phyloP scores from a whole-genome alignment of 2,797 vertebrate genomes.

The Euphonia xanthogaster region DNA sequence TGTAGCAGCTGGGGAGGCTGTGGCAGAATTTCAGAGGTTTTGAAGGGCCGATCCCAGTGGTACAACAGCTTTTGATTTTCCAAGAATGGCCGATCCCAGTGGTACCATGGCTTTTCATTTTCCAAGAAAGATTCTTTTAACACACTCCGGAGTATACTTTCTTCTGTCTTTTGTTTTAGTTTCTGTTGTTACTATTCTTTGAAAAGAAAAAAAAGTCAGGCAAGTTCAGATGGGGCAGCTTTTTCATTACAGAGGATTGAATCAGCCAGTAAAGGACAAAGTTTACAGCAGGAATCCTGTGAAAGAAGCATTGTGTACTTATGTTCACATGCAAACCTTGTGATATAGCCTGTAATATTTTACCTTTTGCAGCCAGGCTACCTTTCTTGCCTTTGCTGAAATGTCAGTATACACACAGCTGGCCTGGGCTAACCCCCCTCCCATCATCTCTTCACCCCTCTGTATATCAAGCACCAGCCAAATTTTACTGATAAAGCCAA shows the following conservation, averaged over 20 bases:
- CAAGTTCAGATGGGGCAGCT: constrained; percentile 24
- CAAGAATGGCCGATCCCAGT: not conserved
- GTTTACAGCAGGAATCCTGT: constrained; percentile 25
- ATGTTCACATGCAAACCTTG: not conserved
- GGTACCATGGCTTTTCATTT: not conserved
- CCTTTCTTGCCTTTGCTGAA: constrained; percentile 1
- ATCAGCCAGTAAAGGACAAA: constrained; percentile 14
- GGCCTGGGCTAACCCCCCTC: not conserved
- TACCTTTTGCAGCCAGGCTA: not conserved
- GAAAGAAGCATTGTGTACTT: constrained; percentile 12
- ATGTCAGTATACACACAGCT: not conserved
- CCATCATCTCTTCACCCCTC: not conserved
- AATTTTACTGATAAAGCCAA: not conserved
- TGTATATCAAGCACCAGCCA: not conserved
- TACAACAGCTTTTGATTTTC: not conserved
- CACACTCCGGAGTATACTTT: not conserved
- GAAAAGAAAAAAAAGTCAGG: not conserved
- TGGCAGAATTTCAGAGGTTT: constrained; percentile 14
- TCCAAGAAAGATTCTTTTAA: constrained; percentile 17
- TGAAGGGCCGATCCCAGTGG: not conserved
- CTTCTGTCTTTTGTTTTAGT: constrained; percentile 34
- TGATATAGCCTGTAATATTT: not conserved
- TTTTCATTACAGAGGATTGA: constrained; percentile 45
- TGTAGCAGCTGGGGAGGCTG: constrained; percentile 9
- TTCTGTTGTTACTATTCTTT: not conserved